Percentiles rank a stretch among this genome's conserved stretches.
Evolutionary conservation across 2,797 vertebrate genomes (phyloP).

Genomic region (Microhierax caerulescens): DNA sequence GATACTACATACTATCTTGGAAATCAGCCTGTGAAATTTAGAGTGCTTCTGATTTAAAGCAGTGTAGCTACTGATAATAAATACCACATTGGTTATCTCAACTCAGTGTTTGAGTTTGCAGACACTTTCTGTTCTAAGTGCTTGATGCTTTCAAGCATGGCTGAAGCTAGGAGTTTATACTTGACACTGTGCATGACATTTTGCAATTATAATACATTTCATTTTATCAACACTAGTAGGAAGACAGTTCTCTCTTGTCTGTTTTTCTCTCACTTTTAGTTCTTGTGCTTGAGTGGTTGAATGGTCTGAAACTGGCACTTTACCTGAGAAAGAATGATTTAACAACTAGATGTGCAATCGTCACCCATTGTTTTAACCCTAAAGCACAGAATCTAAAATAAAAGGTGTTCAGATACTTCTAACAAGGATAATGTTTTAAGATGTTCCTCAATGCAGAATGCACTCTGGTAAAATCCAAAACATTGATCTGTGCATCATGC

Average conservation of each 20-base stretch:
- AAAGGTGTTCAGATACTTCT: not conserved
- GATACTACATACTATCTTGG: not conserved
- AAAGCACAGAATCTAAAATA: not conserved
- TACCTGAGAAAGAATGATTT: not conserved
- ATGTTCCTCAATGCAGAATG: not conserved
- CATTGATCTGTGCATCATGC: not conserved
- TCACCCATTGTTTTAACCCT: not conserved
- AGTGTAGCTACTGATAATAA: not conserved
- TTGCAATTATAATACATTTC: not conserved
- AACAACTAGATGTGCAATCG: not conserved
- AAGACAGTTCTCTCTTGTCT: not conserved
- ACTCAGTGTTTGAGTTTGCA: not conserved
- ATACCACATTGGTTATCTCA: not conserved
- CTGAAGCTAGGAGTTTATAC: not conserved
- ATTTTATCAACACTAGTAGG: not conserved
- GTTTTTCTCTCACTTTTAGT: not conserved
- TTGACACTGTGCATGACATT: not conserved
- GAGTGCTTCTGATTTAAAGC: not conserved
- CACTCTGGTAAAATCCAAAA: not conserved
- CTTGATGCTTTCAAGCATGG: not conserved
- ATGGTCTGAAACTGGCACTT: not conserved
- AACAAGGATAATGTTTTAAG: not conserved
- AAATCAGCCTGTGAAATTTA: not conserved
- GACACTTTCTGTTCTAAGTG: not conserved
- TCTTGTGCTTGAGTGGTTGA: not conserved